These are phyloP conservation scores for Anthonomus grandis DNA, from an alignment of 1,140 invertebrate genomes.

Conservation along the genomic window DNA sequence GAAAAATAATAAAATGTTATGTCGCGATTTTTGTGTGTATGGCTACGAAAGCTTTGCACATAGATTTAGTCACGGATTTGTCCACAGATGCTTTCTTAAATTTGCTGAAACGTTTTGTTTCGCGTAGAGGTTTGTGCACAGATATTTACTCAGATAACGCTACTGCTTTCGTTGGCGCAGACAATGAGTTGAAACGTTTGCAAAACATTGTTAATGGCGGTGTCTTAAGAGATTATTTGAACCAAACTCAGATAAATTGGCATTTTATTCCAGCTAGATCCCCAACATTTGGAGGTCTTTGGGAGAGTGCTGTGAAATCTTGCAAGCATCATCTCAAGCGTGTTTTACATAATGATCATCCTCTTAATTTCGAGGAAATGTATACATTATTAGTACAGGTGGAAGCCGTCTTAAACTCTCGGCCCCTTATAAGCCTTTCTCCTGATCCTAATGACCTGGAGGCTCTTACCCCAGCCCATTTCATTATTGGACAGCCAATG, in stretches of 20 bases:
- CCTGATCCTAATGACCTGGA: no score
- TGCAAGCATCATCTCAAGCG: slow-evolving; percentile 24
- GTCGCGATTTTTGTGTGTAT: slow-evolving; percentile 8
- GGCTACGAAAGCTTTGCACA: slow-evolving; percentile 2
- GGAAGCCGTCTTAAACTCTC: no score
- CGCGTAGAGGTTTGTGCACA: background rate
- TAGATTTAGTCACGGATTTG: background rate
- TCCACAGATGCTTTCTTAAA: background rate
- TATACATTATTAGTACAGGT: background rate
- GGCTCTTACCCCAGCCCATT: no score
- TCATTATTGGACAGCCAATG: no score
- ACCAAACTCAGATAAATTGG: slow-evolving; percentile 23
- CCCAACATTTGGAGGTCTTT: slow-evolving; percentile 29
- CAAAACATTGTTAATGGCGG: background rate
- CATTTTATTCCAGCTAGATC: slow-evolving; percentile 30
- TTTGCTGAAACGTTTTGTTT: slow-evolving; percentile 5
- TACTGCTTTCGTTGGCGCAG: slow-evolving; percentile 18
- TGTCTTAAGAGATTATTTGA: background rate
- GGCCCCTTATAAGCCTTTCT: no score
- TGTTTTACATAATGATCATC: background rate
- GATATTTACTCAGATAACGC: slow-evolving; percentile 25
- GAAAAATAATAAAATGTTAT: slow-evolving; percentile 10
- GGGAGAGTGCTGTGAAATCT: slow-evolving; percentile 13
- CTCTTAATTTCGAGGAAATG: slow-evolving; percentile 8
- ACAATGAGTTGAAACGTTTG: slow-evolving; percentile 12